phyloP scores from a whole-genome alignment of 2,888 invertebrate genomes.

The Auanema sp. region DNA sequence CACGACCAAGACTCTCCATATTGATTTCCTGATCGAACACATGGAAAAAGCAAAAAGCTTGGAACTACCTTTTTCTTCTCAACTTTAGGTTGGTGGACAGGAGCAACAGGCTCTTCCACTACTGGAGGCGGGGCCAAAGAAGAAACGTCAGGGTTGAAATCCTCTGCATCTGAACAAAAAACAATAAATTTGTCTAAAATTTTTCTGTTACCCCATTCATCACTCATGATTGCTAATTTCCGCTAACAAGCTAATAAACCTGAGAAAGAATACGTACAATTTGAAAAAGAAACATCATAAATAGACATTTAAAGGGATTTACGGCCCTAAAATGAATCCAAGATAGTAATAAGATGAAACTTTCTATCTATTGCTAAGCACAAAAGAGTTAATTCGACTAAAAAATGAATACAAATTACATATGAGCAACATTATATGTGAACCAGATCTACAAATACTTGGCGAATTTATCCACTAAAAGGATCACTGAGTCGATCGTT shows the following conservation, averaged over 20 bases:
- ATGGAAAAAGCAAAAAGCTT: not conserved
- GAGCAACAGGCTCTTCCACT: constrained; percentile 3
- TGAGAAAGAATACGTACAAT: not conserved
- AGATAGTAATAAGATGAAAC: not conserved
- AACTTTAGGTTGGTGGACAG: constrained; percentile 19
- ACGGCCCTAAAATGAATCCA: not conserved
- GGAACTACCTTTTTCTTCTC: constrained; percentile 26
- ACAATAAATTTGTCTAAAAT: not conserved
- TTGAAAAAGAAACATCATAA: not conserved
- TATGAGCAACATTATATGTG: not conserved
- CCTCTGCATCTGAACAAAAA: constrained; percentile 40
- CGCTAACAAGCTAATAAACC: not conserved
- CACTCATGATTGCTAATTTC: not conserved
- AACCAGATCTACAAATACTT: not conserved
- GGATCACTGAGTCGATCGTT: constrained; percentile 15
- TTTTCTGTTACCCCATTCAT: not conserved
- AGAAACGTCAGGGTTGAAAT: constrained; percentile 42
- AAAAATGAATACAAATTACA: constrained; percentile 4
- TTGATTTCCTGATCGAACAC: constrained; percentile 24
- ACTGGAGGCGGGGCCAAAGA: constrained; percentile 24
- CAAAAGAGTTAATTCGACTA: constrained; percentile 4
- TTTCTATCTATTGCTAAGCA: not conserved
- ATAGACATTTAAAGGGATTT: not conserved
- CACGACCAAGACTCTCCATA: constrained; percentile 46
- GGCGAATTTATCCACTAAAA: constrained; percentile 17